These are phyloP conservation scores for Chaetops frenatus DNA, from an alignment of 2,113 vertebrate species.

Conservation along the genomic window DNA sequence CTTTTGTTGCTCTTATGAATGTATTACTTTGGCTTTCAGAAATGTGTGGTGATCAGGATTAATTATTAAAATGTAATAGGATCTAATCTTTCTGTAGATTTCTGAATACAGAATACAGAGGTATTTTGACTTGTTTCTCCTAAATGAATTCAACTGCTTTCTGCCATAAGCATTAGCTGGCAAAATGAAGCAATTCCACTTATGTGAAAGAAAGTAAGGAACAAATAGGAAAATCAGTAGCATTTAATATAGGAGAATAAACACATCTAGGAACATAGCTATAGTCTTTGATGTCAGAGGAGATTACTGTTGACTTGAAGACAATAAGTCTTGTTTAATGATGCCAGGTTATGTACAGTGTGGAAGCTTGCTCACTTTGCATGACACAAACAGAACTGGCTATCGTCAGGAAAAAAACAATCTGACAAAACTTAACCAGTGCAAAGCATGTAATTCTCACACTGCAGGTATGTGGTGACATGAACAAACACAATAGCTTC, in stretches of 20 bases:
- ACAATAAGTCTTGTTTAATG: neutral
- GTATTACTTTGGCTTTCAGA: neutral
- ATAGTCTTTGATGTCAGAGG: neutral
- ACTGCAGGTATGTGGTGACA: rapidly evolving
- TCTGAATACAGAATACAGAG: neutral
- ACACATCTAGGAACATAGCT: neutral
- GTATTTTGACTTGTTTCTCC: neutral
- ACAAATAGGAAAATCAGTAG: neutral
- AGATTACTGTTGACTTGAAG: neutral
- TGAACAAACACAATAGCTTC: neutral
- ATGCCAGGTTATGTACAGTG: neutral
- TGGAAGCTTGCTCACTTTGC: neutral
- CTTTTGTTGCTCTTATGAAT: neutral
- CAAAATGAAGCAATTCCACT: neutral
- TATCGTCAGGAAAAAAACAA: neutral
- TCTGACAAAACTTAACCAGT: neutral
- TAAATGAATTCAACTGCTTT: neutral
- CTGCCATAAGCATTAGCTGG: neutral
- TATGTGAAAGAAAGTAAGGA: neutral
- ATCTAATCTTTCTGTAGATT: neutral
- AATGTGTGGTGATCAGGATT: neutral
- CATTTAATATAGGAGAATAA: neutral
- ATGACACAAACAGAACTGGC: neutral
- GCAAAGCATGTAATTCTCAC: neutral
- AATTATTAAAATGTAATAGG: neutral